Percentiles rank a stretch among this genome's conserved stretches.
Evolutionary conservation across 2,888 invertebrate species (phyloP).

Genomic region (Camptogramma bilineatum): DNA sequence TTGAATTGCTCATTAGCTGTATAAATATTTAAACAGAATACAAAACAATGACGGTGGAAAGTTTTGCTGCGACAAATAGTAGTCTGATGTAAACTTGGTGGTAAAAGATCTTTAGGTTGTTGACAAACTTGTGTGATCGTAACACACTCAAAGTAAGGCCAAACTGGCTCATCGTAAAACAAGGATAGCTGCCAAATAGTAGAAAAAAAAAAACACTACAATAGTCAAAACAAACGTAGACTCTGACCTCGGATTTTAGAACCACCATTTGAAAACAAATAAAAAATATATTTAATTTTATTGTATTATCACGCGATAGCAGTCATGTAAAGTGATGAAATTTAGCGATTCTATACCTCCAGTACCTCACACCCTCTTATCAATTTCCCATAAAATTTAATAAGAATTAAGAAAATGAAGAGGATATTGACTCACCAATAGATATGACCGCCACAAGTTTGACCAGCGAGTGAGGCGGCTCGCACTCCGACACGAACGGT

Average conservation of each 20-base stretch:
- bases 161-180: background rate
- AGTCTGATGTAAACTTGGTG: background rate
- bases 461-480: conserved; percentile 92
- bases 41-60: conserved; percentile 20
- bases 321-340: background rate
- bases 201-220: background rate
- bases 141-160: background rate
- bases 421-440: conserved; percentile 86
- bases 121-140: background rate
- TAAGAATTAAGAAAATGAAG: background rate
- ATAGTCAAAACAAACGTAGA: background rate
- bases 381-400: background rate
- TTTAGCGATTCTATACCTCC: background rate
- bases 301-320: background rate
- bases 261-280: background rate
- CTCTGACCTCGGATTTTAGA: background rate
- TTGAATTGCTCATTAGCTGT: conserved; percentile 26
- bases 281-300: background rate
- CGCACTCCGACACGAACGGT: conserved; percentile 94
- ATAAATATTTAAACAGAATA: conserved; percentile 30
- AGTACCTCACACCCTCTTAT: background rate
- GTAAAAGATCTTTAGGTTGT: background rate
- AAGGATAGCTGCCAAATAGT: background rate
- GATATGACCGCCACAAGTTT: conserved; percentile 95
- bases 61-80: conserved; percentile 1